Evolutionary conservation across 2,888 invertebrate species (phyloP).

Genomic region (Eucera pruinosa): DNA sequence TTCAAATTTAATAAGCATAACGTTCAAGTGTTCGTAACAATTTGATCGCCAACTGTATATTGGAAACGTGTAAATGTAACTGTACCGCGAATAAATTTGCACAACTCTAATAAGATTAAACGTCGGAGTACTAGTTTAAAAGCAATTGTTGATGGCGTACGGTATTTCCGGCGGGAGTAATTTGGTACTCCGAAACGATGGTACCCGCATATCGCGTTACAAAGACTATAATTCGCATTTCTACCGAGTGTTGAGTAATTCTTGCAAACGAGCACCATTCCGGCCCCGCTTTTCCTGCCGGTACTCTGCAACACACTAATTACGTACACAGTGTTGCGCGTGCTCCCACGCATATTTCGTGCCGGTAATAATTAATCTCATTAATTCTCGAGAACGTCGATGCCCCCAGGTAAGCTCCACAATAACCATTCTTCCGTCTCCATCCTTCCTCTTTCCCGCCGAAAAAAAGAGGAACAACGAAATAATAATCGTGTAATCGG

Average conservation of each 20-base stretch:
- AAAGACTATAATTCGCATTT: slow-evolving; percentile 42
- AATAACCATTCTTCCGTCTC: background rate
- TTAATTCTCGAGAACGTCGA: slow-evolving; percentile 26
- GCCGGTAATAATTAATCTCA: slow-evolving; percentile 53
- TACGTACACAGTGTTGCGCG: slow-evolving; percentile 47
- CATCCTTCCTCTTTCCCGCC: background rate
- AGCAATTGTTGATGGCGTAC: slow-evolving; percentile 1
- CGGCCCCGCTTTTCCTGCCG: slow-evolving; percentile 52
- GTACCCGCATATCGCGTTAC: slow-evolving; percentile 8
- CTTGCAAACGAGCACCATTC: slow-evolving; percentile 57
- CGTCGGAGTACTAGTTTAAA: no score
- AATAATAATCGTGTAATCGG: background rate
- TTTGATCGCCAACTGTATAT: no score
- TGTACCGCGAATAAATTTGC: no score
- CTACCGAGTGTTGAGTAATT: slow-evolving; percentile 50
- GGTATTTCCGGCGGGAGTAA: slow-evolving; percentile 5
- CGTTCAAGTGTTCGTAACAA: no score
- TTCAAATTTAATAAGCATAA: no score
- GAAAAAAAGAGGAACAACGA: accelerated
- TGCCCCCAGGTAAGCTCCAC: slow-evolving; percentile 6
- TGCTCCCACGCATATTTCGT: slow-evolving; percentile 63
- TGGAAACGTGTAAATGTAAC: no score
- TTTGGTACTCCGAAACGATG: slow-evolving; percentile 4
- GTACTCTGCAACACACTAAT: slow-evolving; percentile 53
- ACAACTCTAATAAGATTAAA: no score